Conservation (phyloP, 2,888 invertebrate genomes). For the Phalera bucephala region DNA sequence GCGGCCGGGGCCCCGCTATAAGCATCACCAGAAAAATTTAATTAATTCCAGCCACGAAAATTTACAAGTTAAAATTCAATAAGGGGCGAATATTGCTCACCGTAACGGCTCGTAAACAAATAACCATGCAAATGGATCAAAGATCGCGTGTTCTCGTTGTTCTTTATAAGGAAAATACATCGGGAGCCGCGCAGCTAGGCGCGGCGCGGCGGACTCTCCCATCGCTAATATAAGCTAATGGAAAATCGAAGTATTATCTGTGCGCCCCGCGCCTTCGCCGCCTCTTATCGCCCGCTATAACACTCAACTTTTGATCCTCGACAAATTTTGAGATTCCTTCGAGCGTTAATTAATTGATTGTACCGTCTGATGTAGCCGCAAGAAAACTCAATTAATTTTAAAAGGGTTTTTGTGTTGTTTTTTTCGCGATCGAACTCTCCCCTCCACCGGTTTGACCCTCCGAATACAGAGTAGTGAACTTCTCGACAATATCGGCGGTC, state of each 20-base stretch:
- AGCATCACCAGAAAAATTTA: constrained; percentile 58
- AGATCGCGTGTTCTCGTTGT: constrained; percentile 77
- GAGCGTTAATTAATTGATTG: constrained; percentile 83
- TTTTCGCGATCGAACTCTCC: constrained; percentile 61
- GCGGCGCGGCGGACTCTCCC: constrained; percentile 70
- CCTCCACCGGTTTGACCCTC: constrained; percentile 38
- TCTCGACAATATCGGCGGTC: constrained; percentile 60
- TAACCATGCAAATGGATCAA: constrained; percentile 77
- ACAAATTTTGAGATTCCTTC: constrained; percentile 80
- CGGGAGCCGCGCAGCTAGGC: constrained; percentile 59
- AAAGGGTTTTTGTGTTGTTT: constrained; percentile 83
- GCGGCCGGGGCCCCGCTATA: constrained; percentile 43
- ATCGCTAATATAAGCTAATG: constrained; percentile 78
- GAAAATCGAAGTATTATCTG: constrained; percentile 81
- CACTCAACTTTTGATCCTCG: constrained; percentile 77
- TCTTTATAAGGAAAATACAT: constrained; percentile 76
- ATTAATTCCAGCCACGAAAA: constrained; percentile 70
- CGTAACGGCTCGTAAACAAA: constrained; percentile 73
- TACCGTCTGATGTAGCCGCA: constrained; percentile 78
- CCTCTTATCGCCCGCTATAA: constrained; percentile 43
- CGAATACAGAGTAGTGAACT: constrained; percentile 63
- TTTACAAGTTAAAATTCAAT: constrained; percentile 74
- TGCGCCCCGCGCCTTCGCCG: constrained; percentile 42
- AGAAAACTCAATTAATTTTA: constrained; percentile 84
- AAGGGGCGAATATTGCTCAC: constrained; percentile 65